Base-by-base conservation (phyloP, 2,113 vertebrate species). In the Nothobranchius kuhntae region DNA sequence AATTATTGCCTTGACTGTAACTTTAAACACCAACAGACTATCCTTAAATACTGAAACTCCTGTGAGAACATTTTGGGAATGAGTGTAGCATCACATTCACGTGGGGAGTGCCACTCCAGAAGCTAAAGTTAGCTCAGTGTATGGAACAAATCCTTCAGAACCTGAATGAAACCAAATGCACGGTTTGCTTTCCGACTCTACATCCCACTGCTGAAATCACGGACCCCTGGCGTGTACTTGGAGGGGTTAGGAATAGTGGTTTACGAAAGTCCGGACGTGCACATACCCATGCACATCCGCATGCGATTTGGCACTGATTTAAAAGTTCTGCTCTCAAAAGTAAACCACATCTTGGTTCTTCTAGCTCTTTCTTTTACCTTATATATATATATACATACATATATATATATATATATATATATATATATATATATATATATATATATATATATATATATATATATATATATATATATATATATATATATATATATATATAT, bases 281-380 rank as follows among this genome's bases (percentile, higher is more conserved):
- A 79, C 80, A 83, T 78, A 45, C 44, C 77, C 82, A 75, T 77
- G 83, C 85, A 86, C 82, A 73, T 74, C 77, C 80, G 84, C 84
- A 85, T 89, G 84, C 87, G 58, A 83, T 91, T 93, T 93, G 92
- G 93, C 93, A 93, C 93, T 80, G 86, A 87, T 86, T 74, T 69
- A 78, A 45, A 80, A 80, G 77, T 80, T 86, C 63, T 80, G 77
- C 80, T 79, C 64, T 82, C 51, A 67, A 62, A 40, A 78, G 74
- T 73, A 80, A 86, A 82, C 77, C 69, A 76, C 3, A 15, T 65
- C 35, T 68, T 51, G 59, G 38, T 67, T 64, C 61, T 76, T 66
- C 67, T 68, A 62, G 30, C 66, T 65, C 52, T 40, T 62, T 60
- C 63, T 64, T 68, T 77, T n/a, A n/a, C n/a, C n/a, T n/a, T n/a